Evolutionary conservation across 2,113 vertebrate species (phyloP), one percentile per base, ranked within the genome.

Genomic region (Laticauda colubrina): DNA sequence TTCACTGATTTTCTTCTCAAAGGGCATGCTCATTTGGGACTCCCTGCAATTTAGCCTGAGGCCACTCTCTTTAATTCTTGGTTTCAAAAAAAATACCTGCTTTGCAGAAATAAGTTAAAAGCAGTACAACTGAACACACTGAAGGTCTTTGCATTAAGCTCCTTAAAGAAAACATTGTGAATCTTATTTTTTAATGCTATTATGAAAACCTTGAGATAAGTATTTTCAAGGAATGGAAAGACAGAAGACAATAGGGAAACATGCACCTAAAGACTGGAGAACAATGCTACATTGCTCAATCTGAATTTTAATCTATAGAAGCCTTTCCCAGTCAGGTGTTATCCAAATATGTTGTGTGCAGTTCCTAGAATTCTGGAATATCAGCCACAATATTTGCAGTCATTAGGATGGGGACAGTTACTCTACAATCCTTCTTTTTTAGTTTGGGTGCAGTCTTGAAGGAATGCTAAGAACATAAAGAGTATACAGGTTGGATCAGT

Each of bases 21-120:
- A 97, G 98, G 98, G 94, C 97, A 97, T 96, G 95, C 95, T 98
- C 98, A 97, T 95, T 93, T 92, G 98, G 98, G 98, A 98, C 95
- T 96, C 94, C 96, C 96, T 95, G 96, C 95, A 94, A 97, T 97
- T 97, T 97, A 97, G 98, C 97, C 96, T 21, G 96, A 97, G 98
- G 98, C 97, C 95, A 96, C 93, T 96, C 95, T 96, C 97, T 97
- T 96, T 98, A 97, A 97, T 97, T 97, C 97, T 96, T 95, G 92
- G 94, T 97, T 97, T 96, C 94, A 97, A 96, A 97, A 97, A 59
- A 69, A 97, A 91, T 97, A 97, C 97, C 97, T 98, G 96, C 97
- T 97, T 97, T 97, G 97, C 97, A 97, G 96, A 98, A 97, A 95
- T 94, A 94, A 97, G 97, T 97, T 97, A 96, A 98, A 97, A 97